Conservation (phyloP, 2,888 invertebrate genomes). For the Exocentrus adspersus region DNA sequence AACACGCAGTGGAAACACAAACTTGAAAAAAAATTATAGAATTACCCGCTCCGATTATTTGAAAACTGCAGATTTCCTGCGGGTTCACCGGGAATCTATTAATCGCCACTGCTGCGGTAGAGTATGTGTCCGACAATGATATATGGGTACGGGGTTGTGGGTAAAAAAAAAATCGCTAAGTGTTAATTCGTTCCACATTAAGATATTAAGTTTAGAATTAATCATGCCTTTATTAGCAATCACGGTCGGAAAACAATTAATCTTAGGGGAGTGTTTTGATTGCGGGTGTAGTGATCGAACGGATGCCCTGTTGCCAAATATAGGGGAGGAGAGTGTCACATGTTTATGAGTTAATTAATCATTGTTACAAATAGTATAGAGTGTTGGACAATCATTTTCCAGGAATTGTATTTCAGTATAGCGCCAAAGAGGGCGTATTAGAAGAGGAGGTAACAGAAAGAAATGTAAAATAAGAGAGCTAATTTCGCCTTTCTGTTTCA, state of each 20-base stretch:
- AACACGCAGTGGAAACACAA: too few relatives aligned
- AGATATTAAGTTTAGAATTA: constrained; percentile 38
- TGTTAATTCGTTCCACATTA: constrained; percentile 19
- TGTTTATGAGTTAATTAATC: too few relatives aligned
- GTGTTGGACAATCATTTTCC: too few relatives aligned
- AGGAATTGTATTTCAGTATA: too few relatives aligned
- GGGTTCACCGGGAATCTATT: not conserved
- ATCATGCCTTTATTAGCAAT: constrained; percentile 43
- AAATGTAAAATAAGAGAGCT: too few relatives aligned
- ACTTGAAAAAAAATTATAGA: too few relatives aligned
- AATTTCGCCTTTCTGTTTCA: too few relatives aligned
- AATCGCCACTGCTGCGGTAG: not conserved
- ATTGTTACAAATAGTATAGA: too few relatives aligned
- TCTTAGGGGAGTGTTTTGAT: constrained; percentile 45
- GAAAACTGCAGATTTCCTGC: not conserved
- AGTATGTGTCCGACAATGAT: not conserved
- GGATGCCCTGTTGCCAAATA: constrained; percentile 3
- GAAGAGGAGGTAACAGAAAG: too few relatives aligned
- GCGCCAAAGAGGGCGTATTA: too few relatives aligned
- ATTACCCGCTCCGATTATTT: too few relatives aligned
- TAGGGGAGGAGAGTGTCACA: not conserved
- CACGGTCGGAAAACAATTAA: constrained; percentile 44
- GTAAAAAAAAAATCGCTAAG: constrained; percentile 9
- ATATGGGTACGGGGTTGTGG: not conserved
- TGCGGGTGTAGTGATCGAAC: constrained; percentile 49